Conservation (phyloP, 2,113 vertebrate genomes). For the Syrrhaptes paradoxus region DNA sequence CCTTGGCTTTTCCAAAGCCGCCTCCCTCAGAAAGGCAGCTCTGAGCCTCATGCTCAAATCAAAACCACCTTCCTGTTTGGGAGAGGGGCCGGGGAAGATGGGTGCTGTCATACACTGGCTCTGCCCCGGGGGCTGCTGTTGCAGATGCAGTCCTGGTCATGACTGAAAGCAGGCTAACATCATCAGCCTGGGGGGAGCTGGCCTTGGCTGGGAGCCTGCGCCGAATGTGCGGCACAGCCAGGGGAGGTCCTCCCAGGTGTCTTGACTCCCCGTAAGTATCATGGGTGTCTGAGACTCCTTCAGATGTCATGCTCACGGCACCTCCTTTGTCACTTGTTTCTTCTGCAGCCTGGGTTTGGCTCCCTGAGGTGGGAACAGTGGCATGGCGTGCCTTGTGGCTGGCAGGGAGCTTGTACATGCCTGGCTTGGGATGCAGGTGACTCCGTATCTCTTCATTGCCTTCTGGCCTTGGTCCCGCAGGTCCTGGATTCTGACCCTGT, state of each 20-base stretch:
- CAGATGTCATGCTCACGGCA: not conserved
- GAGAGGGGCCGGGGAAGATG: not conserved
- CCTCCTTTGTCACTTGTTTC: not conserved
- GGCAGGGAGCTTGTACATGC: not conserved
- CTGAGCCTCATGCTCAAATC: not conserved
- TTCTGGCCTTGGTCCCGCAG: constrained; percentile 65
- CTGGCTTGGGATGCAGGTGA: not conserved
- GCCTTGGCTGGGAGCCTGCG: not conserved
- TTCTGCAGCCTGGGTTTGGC: not conserved
- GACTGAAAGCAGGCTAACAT: not conserved
- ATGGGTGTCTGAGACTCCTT: not conserved
- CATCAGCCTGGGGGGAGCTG: not conserved
- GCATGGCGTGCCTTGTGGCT: not conserved
- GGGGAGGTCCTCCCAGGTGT: not conserved
- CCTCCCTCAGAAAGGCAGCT: not conserved
- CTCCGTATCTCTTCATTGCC: not conserved
- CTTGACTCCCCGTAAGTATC: not conserved
- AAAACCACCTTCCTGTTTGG: not conserved
- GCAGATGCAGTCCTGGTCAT: not conserved
- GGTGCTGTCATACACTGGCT: not conserved
- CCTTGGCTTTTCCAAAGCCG: not conserved
- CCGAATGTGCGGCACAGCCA: not conserved
- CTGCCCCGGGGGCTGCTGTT: not conserved
- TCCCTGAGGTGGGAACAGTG: not conserved
- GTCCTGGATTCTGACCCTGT: constrained; percentile 94